Conservation (phyloP, 2,888 invertebrate genomes). For the Lydus trimaculatus region DNA sequence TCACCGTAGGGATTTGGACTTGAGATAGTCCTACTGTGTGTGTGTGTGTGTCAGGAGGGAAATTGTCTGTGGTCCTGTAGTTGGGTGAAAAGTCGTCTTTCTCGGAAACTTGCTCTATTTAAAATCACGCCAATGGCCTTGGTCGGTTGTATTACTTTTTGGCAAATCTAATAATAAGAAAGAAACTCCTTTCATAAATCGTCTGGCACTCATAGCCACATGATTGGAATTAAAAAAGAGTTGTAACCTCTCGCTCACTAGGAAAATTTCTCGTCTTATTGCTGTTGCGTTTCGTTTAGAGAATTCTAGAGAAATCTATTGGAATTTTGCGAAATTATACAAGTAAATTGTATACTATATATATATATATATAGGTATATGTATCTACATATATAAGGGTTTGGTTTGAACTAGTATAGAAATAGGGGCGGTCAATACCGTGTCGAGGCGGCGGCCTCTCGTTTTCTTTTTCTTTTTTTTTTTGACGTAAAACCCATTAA, state of each 20-base stretch:
- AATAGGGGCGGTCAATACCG: slow-evolving; percentile 22
- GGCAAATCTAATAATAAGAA: slow-evolving; percentile 33
- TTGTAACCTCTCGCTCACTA: not conserved
- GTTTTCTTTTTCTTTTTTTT: not conserved
- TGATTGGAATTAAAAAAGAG: slow-evolving; percentile 14
- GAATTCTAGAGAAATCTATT: not conserved
- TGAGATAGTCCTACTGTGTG: too few species aligned
- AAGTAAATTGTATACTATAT: not conserved
- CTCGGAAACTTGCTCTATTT: slow-evolving; percentile 6
- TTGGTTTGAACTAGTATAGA: slow-evolving; percentile 20
- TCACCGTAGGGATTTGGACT: too few species aligned
- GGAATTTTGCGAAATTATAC: not conserved
- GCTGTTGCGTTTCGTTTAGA: too few species aligned
- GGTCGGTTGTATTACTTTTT: slow-evolving; percentile 17
- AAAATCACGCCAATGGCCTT: slow-evolving; percentile 6
- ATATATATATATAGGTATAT: too few species aligned
- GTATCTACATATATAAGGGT: not conserved
- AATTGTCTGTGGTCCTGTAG: slow-evolving; percentile 3
- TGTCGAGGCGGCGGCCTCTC: not conserved
- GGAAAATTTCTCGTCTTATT: too few species aligned
- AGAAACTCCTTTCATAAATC: slow-evolving; percentile 35
- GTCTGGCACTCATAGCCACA: slow-evolving; percentile 35
- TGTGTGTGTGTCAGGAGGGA: not conserved
- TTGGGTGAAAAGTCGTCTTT: not conserved
- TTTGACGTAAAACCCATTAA: not conserved